phyloP scores from a whole-genome alignment of 2,797 vertebrate genomes.

The Anguilla pacifica region DNA sequence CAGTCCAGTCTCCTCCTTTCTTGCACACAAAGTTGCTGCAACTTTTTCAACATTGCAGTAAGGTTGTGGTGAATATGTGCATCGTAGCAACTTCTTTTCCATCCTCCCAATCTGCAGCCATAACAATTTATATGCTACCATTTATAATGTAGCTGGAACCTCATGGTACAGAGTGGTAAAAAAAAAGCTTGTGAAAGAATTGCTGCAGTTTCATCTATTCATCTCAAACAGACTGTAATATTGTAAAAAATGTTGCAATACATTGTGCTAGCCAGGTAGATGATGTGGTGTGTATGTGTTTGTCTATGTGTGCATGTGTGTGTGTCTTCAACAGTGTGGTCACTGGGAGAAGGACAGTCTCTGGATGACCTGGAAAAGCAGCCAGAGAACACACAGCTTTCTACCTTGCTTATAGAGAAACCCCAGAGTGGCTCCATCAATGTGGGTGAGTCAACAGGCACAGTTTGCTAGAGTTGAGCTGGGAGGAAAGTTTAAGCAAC shows the following conservation, averaged over 20 bases:
- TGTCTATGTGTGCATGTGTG: slow-evolving; percentile 27
- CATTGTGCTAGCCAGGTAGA: background rate
- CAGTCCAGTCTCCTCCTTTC: background rate
- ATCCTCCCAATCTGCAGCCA: background rate
- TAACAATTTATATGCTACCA: background rate
- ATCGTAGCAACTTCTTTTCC: background rate
- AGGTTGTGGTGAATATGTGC: background rate
- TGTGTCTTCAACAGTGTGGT: slow-evolving; percentile 82
- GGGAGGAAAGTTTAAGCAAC: background rate
- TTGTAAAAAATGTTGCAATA: background rate
- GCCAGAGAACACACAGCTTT: slow-evolving; percentile 76
- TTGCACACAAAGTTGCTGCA: background rate
- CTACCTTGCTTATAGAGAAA: slow-evolving; percentile 83
- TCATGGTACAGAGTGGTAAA: background rate
- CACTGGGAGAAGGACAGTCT: slow-evolving; percentile 81
- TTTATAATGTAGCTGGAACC: background rate
- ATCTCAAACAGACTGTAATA: background rate
- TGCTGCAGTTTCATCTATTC: background rate
- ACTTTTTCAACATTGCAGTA: background rate
- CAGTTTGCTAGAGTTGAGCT: background rate
- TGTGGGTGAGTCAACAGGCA: slow-evolving; percentile 83
- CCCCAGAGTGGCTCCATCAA: slow-evolving; percentile 80
- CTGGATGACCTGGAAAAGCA: slow-evolving; percentile 87
- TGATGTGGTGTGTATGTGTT: slow-evolving; percentile 3
- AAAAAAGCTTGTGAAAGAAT: background rate